Conservation (phyloP, 2,113 vertebrate genomes). For the Centropus bengalensis region DNA sequence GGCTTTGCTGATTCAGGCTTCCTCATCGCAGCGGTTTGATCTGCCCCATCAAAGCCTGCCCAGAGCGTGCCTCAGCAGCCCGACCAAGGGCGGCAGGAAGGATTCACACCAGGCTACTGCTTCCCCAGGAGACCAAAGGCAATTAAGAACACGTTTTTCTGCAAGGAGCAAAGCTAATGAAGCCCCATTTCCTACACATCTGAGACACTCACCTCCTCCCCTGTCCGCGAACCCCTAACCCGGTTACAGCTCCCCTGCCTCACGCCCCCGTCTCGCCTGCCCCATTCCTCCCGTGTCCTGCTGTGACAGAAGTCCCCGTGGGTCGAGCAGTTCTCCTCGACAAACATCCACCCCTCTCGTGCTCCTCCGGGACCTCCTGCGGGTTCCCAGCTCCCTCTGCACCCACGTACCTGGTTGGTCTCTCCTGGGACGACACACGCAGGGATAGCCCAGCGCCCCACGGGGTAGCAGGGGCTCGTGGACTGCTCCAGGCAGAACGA, state of each 20-base stretch:
- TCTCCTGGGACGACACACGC: fast-evolving
- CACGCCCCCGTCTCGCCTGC: not conserved
- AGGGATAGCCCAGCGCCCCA: fast-evolving
- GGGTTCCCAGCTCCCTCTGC: not conserved
- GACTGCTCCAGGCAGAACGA: not conserved
- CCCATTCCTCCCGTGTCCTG: not conserved
- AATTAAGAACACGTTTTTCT: slow-evolving; percentile 55
- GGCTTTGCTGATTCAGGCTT: slow-evolving; percentile 49
- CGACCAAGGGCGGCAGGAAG: not conserved
- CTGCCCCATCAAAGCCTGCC: slow-evolving; percentile 45
- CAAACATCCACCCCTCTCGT: not conserved
- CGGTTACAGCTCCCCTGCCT: not conserved
- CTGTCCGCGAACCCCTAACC: not conserved
- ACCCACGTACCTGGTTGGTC: not conserved
- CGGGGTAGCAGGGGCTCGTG: too few species aligned
- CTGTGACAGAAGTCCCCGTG: not conserved
- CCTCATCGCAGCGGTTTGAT: slow-evolving; percentile 39
- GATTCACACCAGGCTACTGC: not conserved
- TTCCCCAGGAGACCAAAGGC: slow-evolving; percentile 34
- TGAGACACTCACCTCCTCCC: not conserved
- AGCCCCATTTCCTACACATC: slow-evolving; percentile 36
- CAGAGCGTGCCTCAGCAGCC: slow-evolving; percentile 4
- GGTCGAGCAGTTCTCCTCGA: not conserved
- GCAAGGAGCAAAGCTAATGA: slow-evolving; percentile 52
- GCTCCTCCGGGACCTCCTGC: not conserved